phyloP scores from a whole-genome alignment of 2,888 invertebrate genomes.

The Caenorhabditis doughertyi region DNA sequence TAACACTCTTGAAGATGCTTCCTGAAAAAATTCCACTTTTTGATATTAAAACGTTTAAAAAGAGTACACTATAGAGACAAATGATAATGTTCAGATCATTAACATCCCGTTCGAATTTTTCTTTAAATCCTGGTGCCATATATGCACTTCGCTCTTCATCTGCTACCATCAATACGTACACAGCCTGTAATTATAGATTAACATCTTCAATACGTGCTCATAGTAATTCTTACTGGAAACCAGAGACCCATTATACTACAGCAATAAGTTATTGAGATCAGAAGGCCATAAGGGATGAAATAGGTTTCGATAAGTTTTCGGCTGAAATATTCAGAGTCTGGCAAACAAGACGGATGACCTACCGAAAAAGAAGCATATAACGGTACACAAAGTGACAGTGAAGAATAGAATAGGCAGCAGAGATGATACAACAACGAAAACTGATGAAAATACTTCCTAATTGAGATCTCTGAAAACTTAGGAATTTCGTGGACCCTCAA shows the following conservation, averaged over 20 bases:
- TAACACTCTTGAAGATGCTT: background rate
- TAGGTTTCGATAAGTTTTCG: background rate
- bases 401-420: slow-evolving; percentile 19
- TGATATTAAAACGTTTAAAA: background rate
- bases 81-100: background rate
- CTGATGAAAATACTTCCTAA: background rate
- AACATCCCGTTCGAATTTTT: background rate
- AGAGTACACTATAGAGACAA: background rate
- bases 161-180: background rate
- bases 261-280: slow-evolving; percentile 10
- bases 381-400: slow-evolving; percentile 29
- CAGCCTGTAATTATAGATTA: background rate
- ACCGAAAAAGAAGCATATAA: slow-evolving; percentile 20
- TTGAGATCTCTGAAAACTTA: background rate
- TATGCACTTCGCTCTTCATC: background rate
- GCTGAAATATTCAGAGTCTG: background rate
- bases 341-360: background rate
- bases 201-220: background rate
- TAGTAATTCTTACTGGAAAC: slow-evolving; percentile 3
- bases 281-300: slow-evolving; percentile 22
- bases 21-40: background rate
- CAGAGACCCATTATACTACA: slow-evolving; percentile 6
- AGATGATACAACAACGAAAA: slow-evolving; percentile 18
- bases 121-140: background rate
- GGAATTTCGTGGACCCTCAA: background rate